Percentiles rank a stretch among this genome's conserved stretches.
Conservation (phyloP, 2,888 invertebrate species). For the Agrochola lota region DNA sequence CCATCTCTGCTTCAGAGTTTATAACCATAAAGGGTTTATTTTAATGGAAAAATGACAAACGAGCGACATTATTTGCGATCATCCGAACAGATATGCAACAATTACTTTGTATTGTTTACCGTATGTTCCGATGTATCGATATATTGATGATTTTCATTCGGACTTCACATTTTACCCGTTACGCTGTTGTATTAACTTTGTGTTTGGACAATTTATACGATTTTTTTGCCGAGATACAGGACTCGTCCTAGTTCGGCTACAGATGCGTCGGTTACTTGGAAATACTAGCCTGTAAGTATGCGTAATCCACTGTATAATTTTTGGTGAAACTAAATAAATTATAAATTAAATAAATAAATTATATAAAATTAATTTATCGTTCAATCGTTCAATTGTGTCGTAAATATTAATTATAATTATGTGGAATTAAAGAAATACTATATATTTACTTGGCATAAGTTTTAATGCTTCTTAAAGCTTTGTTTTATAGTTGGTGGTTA, state of each 20-base stretch:
- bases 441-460: too few species aligned
- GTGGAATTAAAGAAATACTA: too few species aligned
- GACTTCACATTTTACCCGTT: slow-evolving; percentile 17
- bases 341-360: too few species aligned
- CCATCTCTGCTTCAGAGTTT: slow-evolving; percentile 65
- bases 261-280: too few species aligned
- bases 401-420: background rate
- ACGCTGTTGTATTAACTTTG: background rate
- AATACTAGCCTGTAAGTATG: too few species aligned
- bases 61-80: slow-evolving; percentile 69
- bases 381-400: background rate
- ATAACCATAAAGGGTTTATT: slow-evolving; percentile 71
- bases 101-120: slow-evolving; percentile 60
- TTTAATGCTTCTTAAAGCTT: background rate
- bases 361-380: background rate
- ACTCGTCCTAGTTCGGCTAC: too few species aligned
- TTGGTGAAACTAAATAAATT: too few species aligned
- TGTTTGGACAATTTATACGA: background rate
- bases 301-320: too few species aligned
- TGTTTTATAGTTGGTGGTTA: too few species aligned
- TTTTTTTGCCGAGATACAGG: too few species aligned
- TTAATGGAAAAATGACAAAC: slow-evolving; percentile 76
- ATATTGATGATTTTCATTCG: slow-evolving; percentile 35
- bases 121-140: slow-evolving; percentile 36
- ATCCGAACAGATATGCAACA: slow-evolving; percentile 60